Conservation (phyloP, 2,888 invertebrate genomes). For the Gasteruption jaculator region DNA sequence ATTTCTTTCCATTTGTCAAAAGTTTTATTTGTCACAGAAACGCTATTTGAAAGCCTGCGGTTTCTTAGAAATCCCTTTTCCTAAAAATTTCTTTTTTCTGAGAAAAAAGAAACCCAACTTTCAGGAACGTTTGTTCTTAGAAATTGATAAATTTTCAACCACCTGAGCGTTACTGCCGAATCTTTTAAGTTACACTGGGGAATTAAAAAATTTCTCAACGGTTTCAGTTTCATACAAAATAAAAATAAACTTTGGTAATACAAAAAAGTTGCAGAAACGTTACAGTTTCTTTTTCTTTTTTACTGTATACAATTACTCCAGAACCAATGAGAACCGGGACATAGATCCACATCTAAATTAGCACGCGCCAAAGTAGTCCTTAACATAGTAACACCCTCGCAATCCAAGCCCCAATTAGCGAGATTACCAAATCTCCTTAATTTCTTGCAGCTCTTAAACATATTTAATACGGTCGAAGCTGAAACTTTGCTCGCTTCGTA, state of each 20-base stretch:
- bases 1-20: too few species aligned
- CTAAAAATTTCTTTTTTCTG: too few species aligned
- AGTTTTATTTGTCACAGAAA: too few species aligned
- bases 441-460: slow-evolving; percentile 43
- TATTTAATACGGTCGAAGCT: slow-evolving; percentile 38
- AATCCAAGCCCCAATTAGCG: slow-evolving; percentile 49
- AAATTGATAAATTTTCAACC: too few species aligned
- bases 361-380: slow-evolving; percentile 38
- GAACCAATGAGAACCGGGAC: slow-evolving; percentile 50
- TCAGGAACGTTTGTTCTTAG: too few species aligned
- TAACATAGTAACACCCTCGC: slow-evolving; percentile 42
- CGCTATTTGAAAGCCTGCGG: too few species aligned
- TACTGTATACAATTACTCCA: slow-evolving; percentile 45
- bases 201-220: too few species aligned
- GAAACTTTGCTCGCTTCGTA: slow-evolving; percentile 48
- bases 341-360: slow-evolving; percentile 47
- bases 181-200: too few species aligned
- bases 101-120: too few species aligned
- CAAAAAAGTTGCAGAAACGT: slow-evolving; percentile 9
- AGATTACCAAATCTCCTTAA: slow-evolving; percentile 48
- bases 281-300: too few species aligned
- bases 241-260: slow-evolving; percentile 16
- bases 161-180: too few species aligned
- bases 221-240: slow-evolving; percentile 7
- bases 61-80: too few species aligned